These are phyloP conservation scores for Acanthornis magna DNA, from an alignment of 2,797 vertebrate genomes.

Conservation along the genomic window DNA sequence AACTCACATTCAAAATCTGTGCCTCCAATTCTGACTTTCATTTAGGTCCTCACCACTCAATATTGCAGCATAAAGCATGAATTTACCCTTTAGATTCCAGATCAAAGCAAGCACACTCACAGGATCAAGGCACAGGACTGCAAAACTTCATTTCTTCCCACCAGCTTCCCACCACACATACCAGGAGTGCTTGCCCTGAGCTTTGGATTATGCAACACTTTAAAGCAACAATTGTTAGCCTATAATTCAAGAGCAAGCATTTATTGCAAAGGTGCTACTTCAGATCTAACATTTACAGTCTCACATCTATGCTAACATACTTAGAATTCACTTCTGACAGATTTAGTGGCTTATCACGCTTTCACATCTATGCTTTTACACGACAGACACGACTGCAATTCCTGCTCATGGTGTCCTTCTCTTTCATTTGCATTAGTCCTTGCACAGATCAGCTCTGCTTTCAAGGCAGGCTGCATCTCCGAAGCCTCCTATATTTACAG, in stretches of 20 bases:
- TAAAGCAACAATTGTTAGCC: background rate
- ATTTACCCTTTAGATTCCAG: background rate
- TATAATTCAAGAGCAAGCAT: background rate
- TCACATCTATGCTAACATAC: background rate
- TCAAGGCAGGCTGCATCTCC: background rate
- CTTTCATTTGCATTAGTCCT: background rate
- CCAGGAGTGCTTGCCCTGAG: background rate
- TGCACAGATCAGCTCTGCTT: background rate
- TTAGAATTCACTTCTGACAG: background rate
- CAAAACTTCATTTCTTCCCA: background rate
- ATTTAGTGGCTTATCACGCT: background rate
- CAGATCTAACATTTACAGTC: background rate
- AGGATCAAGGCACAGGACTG: background rate
- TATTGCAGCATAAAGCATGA: background rate
- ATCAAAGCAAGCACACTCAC: background rate
- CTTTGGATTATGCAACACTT: background rate
- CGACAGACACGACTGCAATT: background rate
- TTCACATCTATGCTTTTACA: background rate
- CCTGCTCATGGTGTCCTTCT: background rate
- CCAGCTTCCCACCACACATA: background rate
- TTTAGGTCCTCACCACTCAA: background rate
- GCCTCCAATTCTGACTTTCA: background rate
- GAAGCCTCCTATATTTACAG: background rate
- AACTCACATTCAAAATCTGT: background rate
- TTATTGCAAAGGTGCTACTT: background rate